Evolutionary conservation across 2,113 vertebrate species (phyloP).

Genomic region (Sakesphorus luctuosus): DNA sequence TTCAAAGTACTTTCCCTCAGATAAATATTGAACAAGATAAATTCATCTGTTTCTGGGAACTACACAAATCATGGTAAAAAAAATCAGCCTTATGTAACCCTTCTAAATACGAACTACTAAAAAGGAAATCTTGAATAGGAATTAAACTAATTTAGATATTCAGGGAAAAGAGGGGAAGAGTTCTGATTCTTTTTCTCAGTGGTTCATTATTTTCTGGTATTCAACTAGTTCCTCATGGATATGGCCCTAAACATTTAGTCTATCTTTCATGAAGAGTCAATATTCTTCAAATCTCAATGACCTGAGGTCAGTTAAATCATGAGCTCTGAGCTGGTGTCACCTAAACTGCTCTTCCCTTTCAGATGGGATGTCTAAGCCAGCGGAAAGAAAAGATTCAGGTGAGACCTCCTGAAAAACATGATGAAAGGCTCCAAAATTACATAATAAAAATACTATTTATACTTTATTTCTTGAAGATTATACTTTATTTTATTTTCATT

Average conservation of each 20-base stretch:
- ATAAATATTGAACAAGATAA: neutral
- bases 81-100: neutral
- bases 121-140: neutral
- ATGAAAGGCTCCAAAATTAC: neutral
- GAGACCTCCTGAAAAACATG: slow-evolving; percentile 55
- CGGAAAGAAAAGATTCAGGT: slow-evolving; percentile 97
- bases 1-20: neutral
- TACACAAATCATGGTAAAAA: neutral
- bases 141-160: neutral
- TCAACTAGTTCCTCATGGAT: neutral
- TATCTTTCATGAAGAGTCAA: neutral
- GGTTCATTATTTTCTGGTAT: neutral
- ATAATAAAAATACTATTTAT: neutral
- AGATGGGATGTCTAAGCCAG: slow-evolving; percentile 90
- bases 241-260: neutral
- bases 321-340: slow-evolving; percentile 25
- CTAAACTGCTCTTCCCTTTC: slow-evolving; percentile 84
- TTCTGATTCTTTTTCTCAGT: neutral
- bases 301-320: neutral
- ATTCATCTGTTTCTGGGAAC: neutral
- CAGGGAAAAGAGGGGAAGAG: neutral
- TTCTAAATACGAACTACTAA: neutral
- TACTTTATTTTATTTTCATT: neutral
- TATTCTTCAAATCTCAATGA: neutral
- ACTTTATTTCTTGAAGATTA: neutral